These are phyloP conservation scores for Thyatira batis DNA, from an alignment of 2,888 invertebrate species.

Conservation along the genomic window DNA sequence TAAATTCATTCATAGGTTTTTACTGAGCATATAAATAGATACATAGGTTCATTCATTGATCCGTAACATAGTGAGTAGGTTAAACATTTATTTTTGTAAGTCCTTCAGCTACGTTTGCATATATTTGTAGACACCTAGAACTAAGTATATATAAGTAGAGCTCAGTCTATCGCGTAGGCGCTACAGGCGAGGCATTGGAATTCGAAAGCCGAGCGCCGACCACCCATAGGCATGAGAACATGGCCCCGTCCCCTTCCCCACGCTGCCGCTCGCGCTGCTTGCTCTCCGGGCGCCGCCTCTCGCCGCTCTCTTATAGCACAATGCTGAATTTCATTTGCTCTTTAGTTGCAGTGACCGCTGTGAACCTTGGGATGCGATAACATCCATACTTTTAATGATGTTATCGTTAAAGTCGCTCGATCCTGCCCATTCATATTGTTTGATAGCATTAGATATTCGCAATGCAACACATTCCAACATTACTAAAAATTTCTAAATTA, in stretches of 20 bases:
- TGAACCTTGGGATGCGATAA: slow-evolving; percentile 42
- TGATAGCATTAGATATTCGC: neutral
- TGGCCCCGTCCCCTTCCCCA: slow-evolving; percentile 77
- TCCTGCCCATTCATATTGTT: neutral
- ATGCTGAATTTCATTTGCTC: slow-evolving; percentile 79
- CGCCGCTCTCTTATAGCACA: slow-evolving; percentile 71
- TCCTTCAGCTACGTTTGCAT: neutral
- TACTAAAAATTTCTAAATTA: too few relatives aligned
- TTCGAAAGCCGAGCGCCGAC: slow-evolving; percentile 81
- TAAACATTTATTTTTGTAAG: neutral
- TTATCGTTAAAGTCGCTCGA: slow-evolving; percentile 5
- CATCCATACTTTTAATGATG: slow-evolving; percentile 27
- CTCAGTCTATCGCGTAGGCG: slow-evolving; percentile 72
- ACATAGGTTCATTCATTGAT: neutral
- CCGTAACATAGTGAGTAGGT: neutral
- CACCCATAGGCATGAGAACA: slow-evolving; percentile 82
- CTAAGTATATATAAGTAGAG: slow-evolving; percentile 46
- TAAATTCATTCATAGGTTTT: slow-evolving; percentile 58
- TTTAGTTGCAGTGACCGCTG: slow-evolving; percentile 56
- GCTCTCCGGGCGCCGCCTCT: slow-evolving; percentile 71
- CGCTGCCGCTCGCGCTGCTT: slow-evolving; percentile 73
- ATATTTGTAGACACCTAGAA: slow-evolving; percentile 7
- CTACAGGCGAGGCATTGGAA: slow-evolving; percentile 79
- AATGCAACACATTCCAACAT: neutral
- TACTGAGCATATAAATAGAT: neutral